Evolutionary conservation across 2,113 vertebrate species (phyloP), one percentile per base, ranked within the genome.

Genomic region (Zapus hudsonius): DNA sequence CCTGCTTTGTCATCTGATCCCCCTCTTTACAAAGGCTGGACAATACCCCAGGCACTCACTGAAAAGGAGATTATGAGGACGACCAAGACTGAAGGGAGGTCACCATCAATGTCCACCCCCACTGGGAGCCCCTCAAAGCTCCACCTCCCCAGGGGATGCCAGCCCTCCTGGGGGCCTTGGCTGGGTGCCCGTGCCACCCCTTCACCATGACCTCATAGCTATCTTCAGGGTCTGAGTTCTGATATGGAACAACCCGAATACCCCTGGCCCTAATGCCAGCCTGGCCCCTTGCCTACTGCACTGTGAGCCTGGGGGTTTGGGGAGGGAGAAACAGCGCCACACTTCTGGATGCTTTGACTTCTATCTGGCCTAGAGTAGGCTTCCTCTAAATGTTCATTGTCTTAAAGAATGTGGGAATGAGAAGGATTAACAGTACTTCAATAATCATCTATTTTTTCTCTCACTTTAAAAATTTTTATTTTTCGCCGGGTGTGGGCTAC

Each of bases 1-100:
- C 55, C 44, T 42, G 94, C 96, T 95, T 96, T 97, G 97, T 97
- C 92, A 95, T 82, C 80, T 2, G 74, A 93, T 95, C 75, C 40
- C 69, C 47, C 6, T 87, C 96, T 95, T 96, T 95, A 96, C 93
- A 97, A 96, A 96, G 61, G 83, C 44, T 0, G 88, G 93, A 97
- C 95, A 97, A 97, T 96, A 29, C 80, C 74, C 63, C 0, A 63
- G 80, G 90, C 83, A 2, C 64, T 93, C 73, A 0, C 88, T 93
- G 96, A 96, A 96, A 97, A 94, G 94, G 93, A 96, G 87, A 52
- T 85, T n/a, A 88, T 90, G 93, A 44, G 72, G 72, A 55, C 87
- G 90, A 67, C 86, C 69, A 70, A 74, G 57, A 40, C 42, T 11
- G 79, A 93, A 78, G 83, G 85, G 75, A 55, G 88, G 90, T 76